phyloP scores from a whole-genome alignment of 2,888 invertebrate species.

The Ligdia adustata region DNA sequence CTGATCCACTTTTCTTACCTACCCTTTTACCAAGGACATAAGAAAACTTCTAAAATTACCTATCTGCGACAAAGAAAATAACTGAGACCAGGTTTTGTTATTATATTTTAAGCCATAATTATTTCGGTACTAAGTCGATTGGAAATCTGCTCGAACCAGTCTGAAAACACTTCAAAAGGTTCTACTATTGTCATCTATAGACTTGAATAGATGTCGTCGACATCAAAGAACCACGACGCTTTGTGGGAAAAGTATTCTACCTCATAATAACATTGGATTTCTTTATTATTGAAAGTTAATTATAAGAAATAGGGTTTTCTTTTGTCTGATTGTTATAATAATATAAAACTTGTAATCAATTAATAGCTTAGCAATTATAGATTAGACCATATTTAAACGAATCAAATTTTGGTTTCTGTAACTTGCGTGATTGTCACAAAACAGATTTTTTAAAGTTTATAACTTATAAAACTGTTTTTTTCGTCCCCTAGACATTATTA shows the following conservation, averaged over 20 bases:
- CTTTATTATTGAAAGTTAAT: constrained; percentile 44
- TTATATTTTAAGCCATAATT: constrained; percentile 19
- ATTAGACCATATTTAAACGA: too few relatives aligned
- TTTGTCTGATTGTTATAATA: neutral
- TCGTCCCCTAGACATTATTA: too few relatives aligned
- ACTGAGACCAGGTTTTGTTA: neutral
- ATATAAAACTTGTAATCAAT: neutral
- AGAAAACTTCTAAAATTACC: too few relatives aligned
- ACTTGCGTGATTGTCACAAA: too few relatives aligned
- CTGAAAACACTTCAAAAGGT: constrained; percentile 54
- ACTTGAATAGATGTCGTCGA: constrained; percentile 52
- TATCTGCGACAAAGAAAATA: neutral
- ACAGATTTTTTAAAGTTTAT: too few relatives aligned
- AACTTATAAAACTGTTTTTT: too few relatives aligned
- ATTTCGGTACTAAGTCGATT: constrained; percentile 40
- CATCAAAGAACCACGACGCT: constrained; percentile 54
- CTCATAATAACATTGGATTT: constrained; percentile 54
- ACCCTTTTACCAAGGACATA: too few relatives aligned
- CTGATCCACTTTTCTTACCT: too few relatives aligned
- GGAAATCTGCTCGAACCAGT: constrained; percentile 47
- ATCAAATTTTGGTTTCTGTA: too few relatives aligned
- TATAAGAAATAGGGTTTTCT: constrained; percentile 21
- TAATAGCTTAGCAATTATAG: too few relatives aligned
- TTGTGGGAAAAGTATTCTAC: constrained; percentile 48
- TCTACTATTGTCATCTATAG: constrained; percentile 51